A percentile compares a stretch with the other conserved stretches of the same genome.
Conservation (phyloP, 30 jellyfish, hydroid and myxozoan genomes). For the Rhopilema esculentum region DNA sequence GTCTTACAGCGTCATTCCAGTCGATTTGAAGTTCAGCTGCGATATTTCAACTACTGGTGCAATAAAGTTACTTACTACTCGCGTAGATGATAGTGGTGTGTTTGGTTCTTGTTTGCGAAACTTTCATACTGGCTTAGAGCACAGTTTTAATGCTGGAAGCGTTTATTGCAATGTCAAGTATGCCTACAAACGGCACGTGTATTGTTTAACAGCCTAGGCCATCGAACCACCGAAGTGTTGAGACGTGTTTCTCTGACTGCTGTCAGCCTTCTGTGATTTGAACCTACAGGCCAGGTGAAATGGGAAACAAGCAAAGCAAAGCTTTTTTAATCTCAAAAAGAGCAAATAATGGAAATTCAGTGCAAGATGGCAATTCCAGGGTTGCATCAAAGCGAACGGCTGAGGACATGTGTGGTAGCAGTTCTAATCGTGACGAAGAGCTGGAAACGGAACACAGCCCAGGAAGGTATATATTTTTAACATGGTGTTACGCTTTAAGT, state of each 20-base stretch:
- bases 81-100: background rate
- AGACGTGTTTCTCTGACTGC: background rate
- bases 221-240: background rate
- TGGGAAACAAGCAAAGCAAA: constrained; percentile 46
- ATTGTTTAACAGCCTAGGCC: background rate
- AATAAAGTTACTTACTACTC: background rate
- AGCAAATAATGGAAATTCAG: background rate
- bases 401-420: constrained; percentile 35
- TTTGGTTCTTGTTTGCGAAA: background rate
- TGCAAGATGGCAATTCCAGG: background rate
- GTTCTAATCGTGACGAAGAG: constrained; percentile 32
- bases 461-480: constrained; percentile 19
- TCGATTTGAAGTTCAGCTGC: constrained; percentile 20
- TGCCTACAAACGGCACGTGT: background rate
- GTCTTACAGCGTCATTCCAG: constrained; percentile 35
- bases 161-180: background rate
- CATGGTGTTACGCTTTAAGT: background rate
- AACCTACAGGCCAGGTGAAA: background rate
- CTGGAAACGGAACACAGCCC: constrained; percentile 42
- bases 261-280: background rate
- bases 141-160: background rate
- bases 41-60: constrained; percentile 29
- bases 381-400: constrained; percentile 46
- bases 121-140: background rate
- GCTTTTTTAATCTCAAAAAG: constrained; percentile 7